These are phyloP conservation scores for Rhinolophus sinicus DNA, from an alignment of 2,113 vertebrate genomes.

Conservation along the genomic window DNA sequence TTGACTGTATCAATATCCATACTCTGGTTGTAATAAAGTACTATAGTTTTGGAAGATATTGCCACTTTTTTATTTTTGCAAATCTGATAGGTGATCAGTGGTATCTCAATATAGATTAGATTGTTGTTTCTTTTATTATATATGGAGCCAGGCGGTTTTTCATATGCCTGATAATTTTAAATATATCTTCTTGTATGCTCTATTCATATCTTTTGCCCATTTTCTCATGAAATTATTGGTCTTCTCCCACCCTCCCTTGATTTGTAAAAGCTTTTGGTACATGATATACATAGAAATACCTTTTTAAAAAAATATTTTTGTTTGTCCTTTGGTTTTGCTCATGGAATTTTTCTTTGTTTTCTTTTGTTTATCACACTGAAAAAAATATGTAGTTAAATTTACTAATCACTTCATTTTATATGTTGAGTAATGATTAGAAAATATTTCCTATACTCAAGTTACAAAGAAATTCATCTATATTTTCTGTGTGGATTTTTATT, in stretches of 20 bases:
- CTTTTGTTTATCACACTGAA: not conserved
- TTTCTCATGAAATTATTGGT: not conserved
- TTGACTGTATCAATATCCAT: not conserved
- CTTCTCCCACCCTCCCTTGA: not conserved
- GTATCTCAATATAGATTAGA: not conserved
- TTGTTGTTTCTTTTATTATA: not conserved
- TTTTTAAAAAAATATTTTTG: not conserved
- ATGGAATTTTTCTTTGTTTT: not conserved
- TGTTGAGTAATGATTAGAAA: not conserved
- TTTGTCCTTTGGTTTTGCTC: not conserved
- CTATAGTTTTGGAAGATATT: not conserved
- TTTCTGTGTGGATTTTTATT: not conserved
- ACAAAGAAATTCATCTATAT: not conserved
- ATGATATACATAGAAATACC: not conserved
- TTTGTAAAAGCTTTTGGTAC: not conserved
- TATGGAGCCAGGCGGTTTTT: not conserved
- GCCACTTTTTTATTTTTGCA: not conserved
- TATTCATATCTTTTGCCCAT: not conserved
- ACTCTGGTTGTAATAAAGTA: not conserved
- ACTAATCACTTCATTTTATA: not conserved
- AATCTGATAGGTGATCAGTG: conserved; percentile 5
- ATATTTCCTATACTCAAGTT: not conserved
- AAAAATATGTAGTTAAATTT: not conserved
- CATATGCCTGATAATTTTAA: not conserved
- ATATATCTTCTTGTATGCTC: not conserved